These are phyloP conservation scores for Apogon talboti DNA, from an alignment of 2,797 vertebrate species.

Conservation along the genomic window DNA sequence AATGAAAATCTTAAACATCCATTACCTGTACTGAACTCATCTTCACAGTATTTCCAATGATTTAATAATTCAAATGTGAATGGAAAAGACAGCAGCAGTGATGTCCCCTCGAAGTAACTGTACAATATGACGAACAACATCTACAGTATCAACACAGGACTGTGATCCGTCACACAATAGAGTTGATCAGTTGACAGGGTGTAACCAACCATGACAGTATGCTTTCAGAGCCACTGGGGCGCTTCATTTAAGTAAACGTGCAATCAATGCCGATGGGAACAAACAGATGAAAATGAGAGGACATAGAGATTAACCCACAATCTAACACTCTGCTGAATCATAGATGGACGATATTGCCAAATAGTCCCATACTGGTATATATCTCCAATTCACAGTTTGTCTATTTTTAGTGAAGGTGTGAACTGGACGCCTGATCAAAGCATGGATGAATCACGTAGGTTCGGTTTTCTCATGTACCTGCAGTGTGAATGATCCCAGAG, in stretches of 20 bases:
- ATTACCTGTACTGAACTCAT: neutral
- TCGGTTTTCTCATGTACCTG: conserved; percentile 6
- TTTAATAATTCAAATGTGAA: conserved; percentile 19
- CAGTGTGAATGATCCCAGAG: conserved; percentile 7
- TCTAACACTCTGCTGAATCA: conserved; percentile 31
- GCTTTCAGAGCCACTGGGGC: conserved; percentile 69
- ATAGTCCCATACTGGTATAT: neutral
- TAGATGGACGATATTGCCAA: neutral
- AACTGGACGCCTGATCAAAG: conserved; percentile 26
- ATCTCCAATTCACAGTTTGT: conserved; percentile 5
- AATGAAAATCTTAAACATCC: neutral
- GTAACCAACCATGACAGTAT: conserved; percentile 69
- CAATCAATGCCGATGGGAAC: conserved; percentile 66
- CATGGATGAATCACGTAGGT: conserved; percentile 8
- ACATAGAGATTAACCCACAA: conserved; percentile 49
- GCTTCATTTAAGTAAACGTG: conserved; percentile 74
- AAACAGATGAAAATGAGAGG: conserved; percentile 30
- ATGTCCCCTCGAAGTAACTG: conserved; percentile 18
- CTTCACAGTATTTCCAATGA: conserved; percentile 4
- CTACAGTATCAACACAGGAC: conserved; percentile 26
- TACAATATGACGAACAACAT: conserved; percentile 35
- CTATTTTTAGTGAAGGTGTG: conserved; percentile 3
- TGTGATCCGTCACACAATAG: conserved; percentile 56
- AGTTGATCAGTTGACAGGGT: conserved; percentile 66
- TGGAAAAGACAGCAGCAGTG: neutral